Evolutionary conservation across 1,140 invertebrate species (phyloP).

Genomic region (Panagrolaimus sp.): DNA sequence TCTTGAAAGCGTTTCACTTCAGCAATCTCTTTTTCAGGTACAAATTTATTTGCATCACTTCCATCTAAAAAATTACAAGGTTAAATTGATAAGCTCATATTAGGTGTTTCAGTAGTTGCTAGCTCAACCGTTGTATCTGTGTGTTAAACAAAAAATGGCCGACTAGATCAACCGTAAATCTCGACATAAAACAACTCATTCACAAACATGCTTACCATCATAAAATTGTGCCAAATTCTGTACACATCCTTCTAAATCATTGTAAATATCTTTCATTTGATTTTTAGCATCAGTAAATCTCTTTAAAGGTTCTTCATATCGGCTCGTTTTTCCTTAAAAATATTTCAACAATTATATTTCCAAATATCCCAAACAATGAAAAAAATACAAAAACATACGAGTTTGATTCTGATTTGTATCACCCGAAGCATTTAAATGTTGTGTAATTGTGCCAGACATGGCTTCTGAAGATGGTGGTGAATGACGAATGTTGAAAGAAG

Average conservation of each 20-base stretch:
- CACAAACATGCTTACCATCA: constrained; percentile 67
- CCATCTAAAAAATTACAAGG: constrained; percentile 56
- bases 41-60: constrained; percentile 64
- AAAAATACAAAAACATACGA: not conserved
- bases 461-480: not conserved
- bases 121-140: constrained; percentile 25
- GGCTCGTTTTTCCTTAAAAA: constrained; percentile 1
- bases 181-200: not conserved
- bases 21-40: constrained; percentile 66
- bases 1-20: constrained; percentile 70
- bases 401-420: not conserved
- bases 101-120: not conserved
- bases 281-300: constrained; percentile 95
- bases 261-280: constrained; percentile 94
- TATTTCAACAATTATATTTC: not conserved
- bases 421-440: not conserved
- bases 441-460: constrained; percentile 3
- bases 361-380: not conserved
- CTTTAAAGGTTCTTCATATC: constrained; percentile 72
- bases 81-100: constrained; percentile 23
- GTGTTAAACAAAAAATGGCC: constrained; percentile 41
- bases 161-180: constrained; percentile 45
- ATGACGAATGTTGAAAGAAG: not conserved
- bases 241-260: constrained; percentile 86
- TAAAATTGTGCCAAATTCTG: constrained; percentile 77